Evolutionary conservation across 2,797 vertebrate genomes (phyloP).

Genomic region (Centropyge bicolor): DNA sequence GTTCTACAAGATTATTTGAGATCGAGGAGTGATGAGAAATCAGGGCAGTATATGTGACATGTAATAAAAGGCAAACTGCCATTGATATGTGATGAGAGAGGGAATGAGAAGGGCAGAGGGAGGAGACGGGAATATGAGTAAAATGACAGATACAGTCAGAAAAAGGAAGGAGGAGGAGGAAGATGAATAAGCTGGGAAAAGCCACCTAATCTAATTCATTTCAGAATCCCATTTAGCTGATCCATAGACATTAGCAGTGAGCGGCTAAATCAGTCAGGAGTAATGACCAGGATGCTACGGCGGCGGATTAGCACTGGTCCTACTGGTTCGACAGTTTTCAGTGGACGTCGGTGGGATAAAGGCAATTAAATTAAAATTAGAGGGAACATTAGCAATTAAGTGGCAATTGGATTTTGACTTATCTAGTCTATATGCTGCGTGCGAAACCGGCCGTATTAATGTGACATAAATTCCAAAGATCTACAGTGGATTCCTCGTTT

Average conservation of each 20-base stretch:
- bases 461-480: constrained; percentile 30
- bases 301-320: constrained; percentile 46
- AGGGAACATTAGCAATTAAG: constrained; percentile 34
- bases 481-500: constrained; percentile 18
- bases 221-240: constrained; percentile 48
- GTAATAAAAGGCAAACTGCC: constrained; percentile 21
- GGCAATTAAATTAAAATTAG: constrained; percentile 57
- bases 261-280: constrained; percentile 20
- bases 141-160: constrained; percentile 15
- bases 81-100: not conserved
- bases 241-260: constrained; percentile 40
- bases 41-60: constrained; percentile 10
- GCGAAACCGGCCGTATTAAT: constrained; percentile 34
- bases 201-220: constrained; percentile 54
- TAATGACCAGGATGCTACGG: constrained; percentile 18
- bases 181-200: constrained; percentile 37
- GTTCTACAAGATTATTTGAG: not conserved
- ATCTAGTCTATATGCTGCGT: constrained; percentile 30
- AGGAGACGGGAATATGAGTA: constrained; percentile 20
- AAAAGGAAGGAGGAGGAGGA: not conserved
- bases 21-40: not conserved
- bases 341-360: constrained; percentile 19
- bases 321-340: constrained; percentile 44
- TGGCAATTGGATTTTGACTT: constrained; percentile 39
- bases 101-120: constrained; percentile 15